Evolutionary conservation across 1,140 invertebrate species (phyloP), one percentile per base, ranked within the genome.

Genomic region (Drosophila grimshawi): DNA sequence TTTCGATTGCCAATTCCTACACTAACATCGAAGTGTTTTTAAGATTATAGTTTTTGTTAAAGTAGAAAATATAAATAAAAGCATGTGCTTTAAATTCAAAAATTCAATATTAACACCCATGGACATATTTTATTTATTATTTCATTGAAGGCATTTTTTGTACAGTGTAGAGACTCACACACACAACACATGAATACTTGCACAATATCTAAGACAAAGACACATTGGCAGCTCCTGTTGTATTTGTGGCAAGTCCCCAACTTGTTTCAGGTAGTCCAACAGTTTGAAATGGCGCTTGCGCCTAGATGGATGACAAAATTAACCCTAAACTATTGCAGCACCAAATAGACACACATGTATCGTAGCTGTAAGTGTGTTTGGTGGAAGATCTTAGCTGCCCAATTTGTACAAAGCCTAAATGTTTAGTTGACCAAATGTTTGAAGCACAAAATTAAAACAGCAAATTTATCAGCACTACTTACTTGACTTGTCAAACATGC

Each of bases 321-420:
- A 70, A 70, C 61, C 55, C 65, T 55, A 59, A 56, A 77, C 68
- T 72, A 63, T 76, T 76, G 59, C 68, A 60, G 62, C 62, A 60
- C 45, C 68, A 76, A 78, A 66, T 70, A 74, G 70, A 53, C 60
- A 35, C 37, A 69, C 71, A 66, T 57, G 19, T 51, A 4, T 30
- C 32, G 11, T 7, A 4, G 4, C 37, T 27, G 3, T 52, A 19
- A 11, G n/a, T 30, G 5, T 48, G 27, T 59, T 19, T 55, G 27
- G 5, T n/a, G 43, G 32, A 6, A 33, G 60, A 10, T 65, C 64
- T 72, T 48, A 68, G 63, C 55, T 53, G 53, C 57, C 57, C 63
- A 81, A 67, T 79, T 81, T 68, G 73, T 71, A 67, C 60, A 53
- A 51, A 71, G 77, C 77, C 79, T 67, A 64, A 57, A 71, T 53